These are phyloP conservation scores for Pristionchus exspectatus DNA, from an alignment of 2,888 invertebrate species.

Conservation along the genomic window DNA sequence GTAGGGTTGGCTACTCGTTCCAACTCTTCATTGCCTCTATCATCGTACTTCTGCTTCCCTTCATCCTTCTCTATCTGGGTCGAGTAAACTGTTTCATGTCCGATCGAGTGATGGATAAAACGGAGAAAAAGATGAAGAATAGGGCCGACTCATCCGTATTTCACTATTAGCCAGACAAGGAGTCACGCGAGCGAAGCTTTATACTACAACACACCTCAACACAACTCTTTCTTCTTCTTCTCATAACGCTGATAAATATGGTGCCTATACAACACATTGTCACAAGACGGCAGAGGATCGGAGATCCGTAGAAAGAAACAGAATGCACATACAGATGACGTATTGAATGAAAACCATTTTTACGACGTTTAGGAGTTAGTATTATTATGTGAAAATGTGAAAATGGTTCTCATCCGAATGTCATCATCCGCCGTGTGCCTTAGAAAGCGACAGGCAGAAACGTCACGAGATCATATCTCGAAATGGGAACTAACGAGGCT, in stretches of 20 bases:
- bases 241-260: neutral
- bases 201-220: neutral
- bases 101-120: conserved; percentile 28
- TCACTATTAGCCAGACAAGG: neutral
- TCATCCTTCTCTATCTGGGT: conserved; percentile 18
- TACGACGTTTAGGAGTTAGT: too few species aligned
- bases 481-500: conserved; percentile 17
- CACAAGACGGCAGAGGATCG: neutral
- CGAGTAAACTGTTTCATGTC: conserved; percentile 12
- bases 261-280: neutral
- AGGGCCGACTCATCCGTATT: conserved; percentile 21
- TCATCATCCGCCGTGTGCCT: too few species aligned
- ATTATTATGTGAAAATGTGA: too few species aligned
- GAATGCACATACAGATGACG: neutral
- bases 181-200: neutral
- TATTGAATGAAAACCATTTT: too few species aligned
- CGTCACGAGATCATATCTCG: conserved; percentile 6
- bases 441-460: neutral
- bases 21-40: conserved; percentile 52
- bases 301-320: neutral
- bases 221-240: neutral
- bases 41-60: conserved; percentile 24
- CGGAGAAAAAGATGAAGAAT: neutral
- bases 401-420: too few species aligned
- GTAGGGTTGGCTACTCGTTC: conserved; percentile 52